These are phyloP conservation scores for Phania funesta DNA, from an alignment of 2,888 invertebrate species.

Conservation along the genomic window DNA sequence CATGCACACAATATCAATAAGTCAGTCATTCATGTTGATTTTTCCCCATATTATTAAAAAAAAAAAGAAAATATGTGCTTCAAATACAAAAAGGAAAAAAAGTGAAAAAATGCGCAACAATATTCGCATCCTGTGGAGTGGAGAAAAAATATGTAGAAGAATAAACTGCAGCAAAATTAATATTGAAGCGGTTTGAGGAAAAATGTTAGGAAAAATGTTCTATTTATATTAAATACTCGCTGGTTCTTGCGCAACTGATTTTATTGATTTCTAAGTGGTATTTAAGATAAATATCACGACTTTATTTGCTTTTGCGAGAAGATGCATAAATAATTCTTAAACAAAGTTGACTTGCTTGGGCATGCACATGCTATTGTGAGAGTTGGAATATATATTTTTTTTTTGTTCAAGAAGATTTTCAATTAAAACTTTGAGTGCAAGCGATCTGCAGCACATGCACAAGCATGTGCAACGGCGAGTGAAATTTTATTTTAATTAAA, in stretches of 20 bases:
- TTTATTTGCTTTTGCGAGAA: not conserved
- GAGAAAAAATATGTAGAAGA: constrained; percentile 3
- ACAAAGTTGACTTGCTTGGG: too few species aligned
- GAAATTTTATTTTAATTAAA: too few species aligned
- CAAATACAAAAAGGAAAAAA: not conserved
- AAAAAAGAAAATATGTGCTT: constrained; percentile 9
- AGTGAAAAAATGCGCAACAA: constrained; percentile 4
- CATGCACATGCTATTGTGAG: too few species aligned
- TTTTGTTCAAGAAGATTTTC: too few species aligned
- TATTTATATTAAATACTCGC: too few species aligned
- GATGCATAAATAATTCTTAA: too few species aligned
- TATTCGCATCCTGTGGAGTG: not conserved
- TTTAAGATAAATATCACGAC: constrained; percentile 27
- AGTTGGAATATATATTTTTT: too few species aligned
- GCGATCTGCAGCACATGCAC: too few species aligned
- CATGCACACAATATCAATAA: not conserved
- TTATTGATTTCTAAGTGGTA: constrained; percentile 47
- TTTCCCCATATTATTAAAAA: not conserved
- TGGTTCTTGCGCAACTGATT: constrained; percentile 42
- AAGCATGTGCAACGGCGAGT: too few species aligned
- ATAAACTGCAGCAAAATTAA: constrained; percentile 22
- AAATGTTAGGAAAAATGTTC: not conserved
- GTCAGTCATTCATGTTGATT: not conserved
- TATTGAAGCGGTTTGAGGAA: constrained; percentile 18
- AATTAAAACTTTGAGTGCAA: too few species aligned